These are phyloP conservation scores for Eilema sororculum DNA, from an alignment of 2,888 invertebrate species.

Conservation along the genomic window DNA sequence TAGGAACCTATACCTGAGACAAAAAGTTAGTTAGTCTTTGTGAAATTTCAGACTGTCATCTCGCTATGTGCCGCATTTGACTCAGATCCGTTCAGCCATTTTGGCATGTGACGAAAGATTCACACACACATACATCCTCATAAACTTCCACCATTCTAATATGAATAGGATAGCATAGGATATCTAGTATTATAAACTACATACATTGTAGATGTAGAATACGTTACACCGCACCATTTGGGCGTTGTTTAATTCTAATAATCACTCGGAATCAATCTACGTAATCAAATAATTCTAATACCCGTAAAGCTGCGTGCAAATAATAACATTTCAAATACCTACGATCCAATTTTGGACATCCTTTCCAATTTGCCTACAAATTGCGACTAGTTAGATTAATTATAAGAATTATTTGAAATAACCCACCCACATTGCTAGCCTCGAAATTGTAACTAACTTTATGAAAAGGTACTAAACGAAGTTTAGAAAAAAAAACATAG, in stretches of 20 bases:
- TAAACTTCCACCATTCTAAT: no score
- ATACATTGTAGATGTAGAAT: no score
- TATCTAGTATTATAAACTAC: no score
- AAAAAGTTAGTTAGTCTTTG: no score
- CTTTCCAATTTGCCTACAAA: constrained; percentile 1
- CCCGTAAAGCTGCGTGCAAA: neutral
- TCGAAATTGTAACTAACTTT: neutral
- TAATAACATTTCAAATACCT: neutral
- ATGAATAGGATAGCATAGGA: no score
- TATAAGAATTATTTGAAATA: neutral
- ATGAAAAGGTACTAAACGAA: neutral
- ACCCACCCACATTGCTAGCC: neutral
- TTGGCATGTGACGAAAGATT: no score
- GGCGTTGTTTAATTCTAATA: neutral
- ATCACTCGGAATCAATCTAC: neutral
- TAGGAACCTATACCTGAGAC: no score
- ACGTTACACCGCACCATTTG: no score
- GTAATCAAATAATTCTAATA: neutral
- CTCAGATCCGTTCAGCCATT: no score
- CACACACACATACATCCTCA: no score
- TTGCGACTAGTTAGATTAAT: neutral
- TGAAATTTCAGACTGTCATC: no score
- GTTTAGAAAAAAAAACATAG: neutral
- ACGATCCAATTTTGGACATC: neutral
- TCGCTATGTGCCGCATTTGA: no score